Evolutionary conservation across 2,888 invertebrate genomes (phyloP).

Genomic region (Drepana falcataria): DNA sequence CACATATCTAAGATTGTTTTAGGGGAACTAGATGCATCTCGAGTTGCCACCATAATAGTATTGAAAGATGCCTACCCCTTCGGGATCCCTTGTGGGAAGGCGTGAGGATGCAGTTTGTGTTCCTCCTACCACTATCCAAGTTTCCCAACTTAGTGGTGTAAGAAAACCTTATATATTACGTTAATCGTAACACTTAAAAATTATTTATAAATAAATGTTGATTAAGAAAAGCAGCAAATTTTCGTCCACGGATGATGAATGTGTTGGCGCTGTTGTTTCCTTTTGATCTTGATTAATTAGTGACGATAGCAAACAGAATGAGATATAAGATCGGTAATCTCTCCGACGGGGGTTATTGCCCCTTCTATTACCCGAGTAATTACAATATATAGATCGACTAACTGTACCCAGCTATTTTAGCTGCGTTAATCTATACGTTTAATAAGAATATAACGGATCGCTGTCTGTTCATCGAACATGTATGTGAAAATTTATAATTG

Average conservation of each 20-base stretch:
- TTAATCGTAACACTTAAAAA: neutral
- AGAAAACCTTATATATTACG: neutral
- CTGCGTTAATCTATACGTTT: no score
- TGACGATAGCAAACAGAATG: constrained; percentile 62
- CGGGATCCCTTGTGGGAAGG: no score
- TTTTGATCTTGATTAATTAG: constrained; percentile 71
- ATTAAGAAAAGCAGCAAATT: constrained; percentile 20
- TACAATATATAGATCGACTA: constrained; percentile 22
- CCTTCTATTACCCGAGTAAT: constrained; percentile 23
- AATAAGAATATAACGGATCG: no score
- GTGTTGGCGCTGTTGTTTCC: constrained; percentile 47
- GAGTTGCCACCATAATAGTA: no score
- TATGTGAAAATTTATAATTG: no score
- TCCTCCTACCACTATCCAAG: no score
- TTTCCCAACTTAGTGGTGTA: no score
- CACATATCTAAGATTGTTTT: no score
- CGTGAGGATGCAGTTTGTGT: no score
- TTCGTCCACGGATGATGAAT: constrained; percentile 28
- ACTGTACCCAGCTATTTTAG: neutral
- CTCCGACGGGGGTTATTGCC: constrained; percentile 44
- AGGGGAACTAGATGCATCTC: no score
- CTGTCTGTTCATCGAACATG: no score
- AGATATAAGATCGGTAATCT: constrained; percentile 49
- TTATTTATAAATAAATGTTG: neutral
- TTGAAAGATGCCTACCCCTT: no score